phyloP scores from a whole-genome alignment of 2,888 invertebrate genomes.

The Chalcosyrphus nemorum region DNA sequence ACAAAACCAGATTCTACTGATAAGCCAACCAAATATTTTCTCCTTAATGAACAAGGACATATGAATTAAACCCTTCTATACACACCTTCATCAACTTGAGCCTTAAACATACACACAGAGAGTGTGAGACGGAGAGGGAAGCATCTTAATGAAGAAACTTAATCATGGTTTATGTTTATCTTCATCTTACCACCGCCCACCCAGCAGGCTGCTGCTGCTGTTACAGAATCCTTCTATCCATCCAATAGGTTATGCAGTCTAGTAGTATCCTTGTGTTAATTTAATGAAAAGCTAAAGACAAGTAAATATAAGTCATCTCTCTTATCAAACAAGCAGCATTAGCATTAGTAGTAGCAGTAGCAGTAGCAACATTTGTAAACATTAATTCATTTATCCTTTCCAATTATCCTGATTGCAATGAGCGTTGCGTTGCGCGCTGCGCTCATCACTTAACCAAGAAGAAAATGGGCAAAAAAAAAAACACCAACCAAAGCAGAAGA shows the following conservation, averaged over 20 bases:
- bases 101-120: neutral
- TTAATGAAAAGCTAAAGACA: constrained; percentile 71
- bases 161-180: constrained; percentile 62
- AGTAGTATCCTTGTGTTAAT: constrained; percentile 60
- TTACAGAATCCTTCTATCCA: constrained; percentile 2
- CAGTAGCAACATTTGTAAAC: constrained; percentile 70
- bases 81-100: constrained; percentile 32
- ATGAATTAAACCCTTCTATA: neutral
- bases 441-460: constrained; percentile 63
- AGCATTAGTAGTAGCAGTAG: constrained; percentile 36
- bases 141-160: constrained; percentile 70
- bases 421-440: constrained; percentile 48
- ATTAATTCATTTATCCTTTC: constrained; percentile 73
- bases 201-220: too few relatives aligned
- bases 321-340: constrained; percentile 59
- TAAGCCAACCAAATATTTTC: neutral
- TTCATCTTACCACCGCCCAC: constrained; percentile 10
- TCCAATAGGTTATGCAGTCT: constrained; percentile 45
- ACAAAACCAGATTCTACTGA: neutral
- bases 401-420: constrained; percentile 73
- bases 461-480: neutral
- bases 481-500: constrained; percentile 54
- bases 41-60: constrained; percentile 47
- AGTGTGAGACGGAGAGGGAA: neutral
- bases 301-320: constrained; percentile 64